Conservation (phyloP, 2,797 vertebrate species). For the Acipenser ruthenus region DNA sequence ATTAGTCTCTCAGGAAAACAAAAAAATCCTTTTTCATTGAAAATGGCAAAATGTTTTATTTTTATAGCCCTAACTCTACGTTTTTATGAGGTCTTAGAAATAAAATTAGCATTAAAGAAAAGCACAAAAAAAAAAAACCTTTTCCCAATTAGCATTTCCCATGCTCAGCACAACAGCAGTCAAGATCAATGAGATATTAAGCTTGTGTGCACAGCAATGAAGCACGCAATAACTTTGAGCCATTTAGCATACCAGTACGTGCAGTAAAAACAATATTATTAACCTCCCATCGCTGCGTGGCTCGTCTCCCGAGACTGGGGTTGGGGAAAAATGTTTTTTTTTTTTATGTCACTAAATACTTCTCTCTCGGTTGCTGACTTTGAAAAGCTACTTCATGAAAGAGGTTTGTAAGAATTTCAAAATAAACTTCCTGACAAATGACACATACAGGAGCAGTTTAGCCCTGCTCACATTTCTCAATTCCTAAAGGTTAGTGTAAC, state of each 20-base stretch:
- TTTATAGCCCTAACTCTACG: slow-evolving; percentile 70
- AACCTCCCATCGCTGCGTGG: slow-evolving; percentile 20
- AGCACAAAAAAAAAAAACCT: slow-evolving; percentile 34
- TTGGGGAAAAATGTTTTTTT: neutral
- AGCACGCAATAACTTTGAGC: slow-evolving; percentile 56
- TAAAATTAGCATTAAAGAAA: slow-evolving; percentile 78
- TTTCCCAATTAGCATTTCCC: slow-evolving; percentile 83
- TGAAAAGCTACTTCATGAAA: too few relatives aligned
- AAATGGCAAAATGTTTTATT: slow-evolving; percentile 61
- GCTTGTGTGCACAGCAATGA: slow-evolving; percentile 81
- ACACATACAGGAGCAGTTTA: too few relatives aligned
- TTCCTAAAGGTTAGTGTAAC: too few relatives aligned
- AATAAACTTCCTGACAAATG: too few relatives aligned
- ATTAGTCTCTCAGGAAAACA: slow-evolving; percentile 68
- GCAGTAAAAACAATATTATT: slow-evolving; percentile 36
- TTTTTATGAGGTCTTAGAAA: slow-evolving; percentile 60
- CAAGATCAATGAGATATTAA: slow-evolving; percentile 80
- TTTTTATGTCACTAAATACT: slow-evolving; percentile 2
- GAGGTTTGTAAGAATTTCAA: too few relatives aligned
- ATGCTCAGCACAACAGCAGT: slow-evolving; percentile 76
- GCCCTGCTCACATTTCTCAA: too few relatives aligned
- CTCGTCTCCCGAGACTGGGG: slow-evolving; percentile 7
- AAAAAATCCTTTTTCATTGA: slow-evolving; percentile 16
- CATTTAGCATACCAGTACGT: slow-evolving; percentile 35
- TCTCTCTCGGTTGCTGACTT: neutral